Conservation (phyloP, 2,888 invertebrate species). For the Oithona nana region DNA sequence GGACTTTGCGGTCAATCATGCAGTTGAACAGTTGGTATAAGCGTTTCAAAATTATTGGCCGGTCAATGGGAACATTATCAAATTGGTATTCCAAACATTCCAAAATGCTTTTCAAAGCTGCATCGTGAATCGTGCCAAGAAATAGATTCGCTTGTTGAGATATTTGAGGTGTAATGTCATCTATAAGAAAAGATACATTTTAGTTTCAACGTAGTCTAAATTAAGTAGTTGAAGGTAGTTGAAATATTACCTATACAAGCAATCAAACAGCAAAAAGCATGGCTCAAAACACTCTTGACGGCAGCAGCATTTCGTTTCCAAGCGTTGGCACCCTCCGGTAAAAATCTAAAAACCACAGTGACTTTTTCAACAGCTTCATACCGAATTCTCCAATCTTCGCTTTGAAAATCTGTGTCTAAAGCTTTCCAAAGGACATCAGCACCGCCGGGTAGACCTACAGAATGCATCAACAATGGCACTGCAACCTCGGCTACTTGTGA, state of each 20-base stretch:
- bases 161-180: constrained; percentile 38
- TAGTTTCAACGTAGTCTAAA: too few species aligned
- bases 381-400: constrained; percentile 64
- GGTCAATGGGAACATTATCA: constrained; percentile 85
- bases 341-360: constrained; percentile 72
- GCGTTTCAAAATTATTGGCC: constrained; percentile 87
- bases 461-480: constrained; percentile 80
- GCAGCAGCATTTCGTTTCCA: constrained; percentile 58
- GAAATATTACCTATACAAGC: constrained; percentile 44
- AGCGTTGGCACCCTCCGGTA: constrained; percentile 64
- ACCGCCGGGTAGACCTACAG: constrained; percentile 78
- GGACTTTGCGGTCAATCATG: constrained; percentile 49
- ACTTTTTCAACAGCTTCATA: constrained; percentile 81
- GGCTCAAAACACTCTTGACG: constrained; percentile 79
- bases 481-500: constrained; percentile 53
- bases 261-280: constrained; percentile 88
- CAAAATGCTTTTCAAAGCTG: constrained; percentile 52
- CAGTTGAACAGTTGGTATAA: constrained; percentile 85
- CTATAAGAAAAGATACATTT: too few species aligned
- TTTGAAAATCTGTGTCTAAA: constrained; percentile 85
- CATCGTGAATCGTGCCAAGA: constrained; percentile 77
- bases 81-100: constrained; percentile 92
- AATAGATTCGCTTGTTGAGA: constrained; percentile 81
- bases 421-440: constrained; percentile 87
- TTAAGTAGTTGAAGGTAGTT: too few species aligned